Evolutionary conservation across 2,888 invertebrate genomes (phyloP), one percentile per base, ranked within the genome.

Genomic region (Yponomeuta sedellus): DNA sequence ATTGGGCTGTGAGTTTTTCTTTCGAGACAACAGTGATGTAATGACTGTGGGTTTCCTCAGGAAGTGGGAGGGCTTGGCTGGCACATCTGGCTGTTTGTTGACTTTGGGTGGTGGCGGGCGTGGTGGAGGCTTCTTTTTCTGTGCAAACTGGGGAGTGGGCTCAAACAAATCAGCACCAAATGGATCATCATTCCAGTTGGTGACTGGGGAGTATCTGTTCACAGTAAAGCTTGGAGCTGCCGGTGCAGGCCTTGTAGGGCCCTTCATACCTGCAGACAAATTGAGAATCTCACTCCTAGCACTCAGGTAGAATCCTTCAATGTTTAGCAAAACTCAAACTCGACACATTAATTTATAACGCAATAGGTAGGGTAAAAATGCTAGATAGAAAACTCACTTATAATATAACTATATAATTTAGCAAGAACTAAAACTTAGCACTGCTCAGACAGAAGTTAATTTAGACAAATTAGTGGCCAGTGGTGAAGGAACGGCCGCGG

Each of bases 41-140:
- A 92, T 77, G 20, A 91, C 90, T 70, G 91, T 92, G 10, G 91
- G 92, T 76, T 75, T 91, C 70, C 91, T 84, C 69, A 86, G 84
- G 70, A 91, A 93, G 83, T 85, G 93, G 73, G 88, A 88, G 73
- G 92, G 92, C 78, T 87, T 93, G 71, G 73, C 82, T 73, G 81
- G 92, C 68, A 85, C 69, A 73, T 88, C 92, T 70, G 81, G 85
- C 66, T 83, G 83, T 72, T 77, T 88, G 34, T 69, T 75, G 68
- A 92, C 80, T 77, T 92, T 93, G 2, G 95, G 95, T 69, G 95
- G 95, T 66, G 95, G 95, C 5, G 95, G 95, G 52, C 95, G 85
- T 5, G 95, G 95, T 4, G 95, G 95, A 44, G 95, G 94, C 77
- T 94, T 94, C 76, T 94, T 95, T 79, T 94, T 95, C 70, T 92